Conservation (phyloP, 2,888 invertebrate species). For the Drosophila nigricruria region DNA sequence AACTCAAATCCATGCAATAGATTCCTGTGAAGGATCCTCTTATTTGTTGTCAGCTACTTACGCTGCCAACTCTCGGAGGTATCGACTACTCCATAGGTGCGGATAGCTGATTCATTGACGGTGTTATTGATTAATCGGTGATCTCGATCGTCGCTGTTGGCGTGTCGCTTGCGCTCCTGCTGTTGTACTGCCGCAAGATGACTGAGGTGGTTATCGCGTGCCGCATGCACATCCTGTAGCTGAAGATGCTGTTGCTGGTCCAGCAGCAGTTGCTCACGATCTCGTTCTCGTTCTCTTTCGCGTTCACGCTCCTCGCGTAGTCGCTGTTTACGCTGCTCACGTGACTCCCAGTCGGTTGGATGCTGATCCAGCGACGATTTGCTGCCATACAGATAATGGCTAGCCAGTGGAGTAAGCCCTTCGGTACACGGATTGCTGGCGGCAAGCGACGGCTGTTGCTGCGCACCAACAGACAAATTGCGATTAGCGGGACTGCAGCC, state of each 20-base stretch:
- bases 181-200: conserved; percentile 46
- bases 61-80: conserved; percentile 92
- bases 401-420: conserved; percentile 76
- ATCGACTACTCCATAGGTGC: conserved; percentile 41
- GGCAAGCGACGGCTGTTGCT: conserved; percentile 26
- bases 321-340: conserved; percentile 71
- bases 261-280: conserved; percentile 51
- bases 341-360: conserved; percentile 71
- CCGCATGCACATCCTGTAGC: conserved; percentile 26
- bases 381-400: conserved; percentile 80
- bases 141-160: conserved; percentile 87
- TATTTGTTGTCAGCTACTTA: too few species aligned
- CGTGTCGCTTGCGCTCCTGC: conserved; percentile 54
- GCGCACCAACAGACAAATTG: conserved; percentile 35
- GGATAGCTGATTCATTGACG: conserved; percentile 37
- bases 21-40: background rate
- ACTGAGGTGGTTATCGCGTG: conserved; percentile 53
- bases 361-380: conserved; percentile 77
- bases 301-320: conserved; percentile 71
- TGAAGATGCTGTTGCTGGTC: conserved; percentile 59
- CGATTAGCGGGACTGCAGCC: conserved; percentile 82
- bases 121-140: conserved; percentile 87
- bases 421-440: conserved; percentile 69
- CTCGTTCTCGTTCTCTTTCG: conserved; percentile 58
- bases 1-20: background rate